Percentiles rank a stretch among this genome's conserved stretches.
phyloP scores from a whole-genome alignment of 2,888 invertebrate species.

The Aspidapion aeneum region DNA sequence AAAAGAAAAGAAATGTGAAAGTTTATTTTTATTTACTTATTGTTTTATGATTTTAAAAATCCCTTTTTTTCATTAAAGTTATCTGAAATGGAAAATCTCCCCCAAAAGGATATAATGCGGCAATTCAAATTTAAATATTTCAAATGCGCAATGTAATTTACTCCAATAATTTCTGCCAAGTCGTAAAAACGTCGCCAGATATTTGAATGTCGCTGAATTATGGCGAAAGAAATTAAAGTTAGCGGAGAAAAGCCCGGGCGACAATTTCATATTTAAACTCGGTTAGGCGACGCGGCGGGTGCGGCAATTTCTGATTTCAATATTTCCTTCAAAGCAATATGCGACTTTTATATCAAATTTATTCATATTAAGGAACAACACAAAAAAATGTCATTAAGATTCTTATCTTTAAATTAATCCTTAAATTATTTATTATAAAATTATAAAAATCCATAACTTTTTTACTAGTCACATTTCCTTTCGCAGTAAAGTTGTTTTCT shows the following conservation, averaged over 20 bases:
- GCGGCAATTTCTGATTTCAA: constrained; percentile 41
- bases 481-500: too few species aligned
- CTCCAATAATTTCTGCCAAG: constrained; percentile 41
- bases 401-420: too few species aligned
- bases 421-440: too few species aligned
- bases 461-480: too few species aligned
- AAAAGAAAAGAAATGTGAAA: too few species aligned
- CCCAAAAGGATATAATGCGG: constrained; percentile 37
- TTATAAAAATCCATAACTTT: too few species aligned
- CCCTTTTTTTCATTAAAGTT: too few species aligned
- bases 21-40: too few species aligned
- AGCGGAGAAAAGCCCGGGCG: constrained; percentile 30
- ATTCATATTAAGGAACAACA: too few species aligned
- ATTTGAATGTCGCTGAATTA: constrained; percentile 44
- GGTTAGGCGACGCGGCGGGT: too few species aligned
- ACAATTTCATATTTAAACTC: constrained; percentile 41
- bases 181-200: constrained; percentile 44
- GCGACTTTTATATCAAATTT: constrained; percentile 44
- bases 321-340: constrained; percentile 38
- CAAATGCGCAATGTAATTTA: constrained; percentile 43
- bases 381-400: too few species aligned
- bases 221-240: constrained; percentile 45
- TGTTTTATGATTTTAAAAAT: too few species aligned
- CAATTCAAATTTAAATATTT: constrained; percentile 44
- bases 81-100: constrained; percentile 35